Evolutionary conservation across 1,140 invertebrate species (phyloP).

Genomic region (Drosophila mauritiana): DNA sequence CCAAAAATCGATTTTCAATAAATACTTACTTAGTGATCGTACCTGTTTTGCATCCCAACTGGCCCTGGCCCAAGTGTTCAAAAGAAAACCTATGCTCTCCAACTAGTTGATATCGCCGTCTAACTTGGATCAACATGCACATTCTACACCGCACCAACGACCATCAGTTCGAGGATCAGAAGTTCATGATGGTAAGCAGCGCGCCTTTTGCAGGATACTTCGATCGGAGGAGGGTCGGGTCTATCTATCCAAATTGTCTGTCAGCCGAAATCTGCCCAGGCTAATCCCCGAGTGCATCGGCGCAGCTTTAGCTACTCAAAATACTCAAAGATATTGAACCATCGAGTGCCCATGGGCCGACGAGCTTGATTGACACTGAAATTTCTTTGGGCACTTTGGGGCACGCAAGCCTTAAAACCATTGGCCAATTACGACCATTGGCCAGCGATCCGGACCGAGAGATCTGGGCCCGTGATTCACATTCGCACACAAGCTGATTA

Average conservation of each 20-base stretch:
- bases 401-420: slow-evolving; percentile 64
- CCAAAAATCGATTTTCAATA: slow-evolving; percentile 68
- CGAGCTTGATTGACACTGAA: slow-evolving; percentile 76
- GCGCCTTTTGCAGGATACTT: not conserved
- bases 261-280: slow-evolving; percentile 62
- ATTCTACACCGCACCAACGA: slow-evolving; percentile 84
- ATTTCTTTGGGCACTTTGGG: slow-evolving; percentile 65
- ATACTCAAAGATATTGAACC: slow-evolving; percentile 64
- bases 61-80: slow-evolving; percentile 41
- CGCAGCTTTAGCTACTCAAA: slow-evolving; percentile 45
- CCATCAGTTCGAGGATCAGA: slow-evolving; percentile 84
- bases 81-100: slow-evolving; percentile 52
- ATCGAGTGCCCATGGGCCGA: slow-evolving; percentile 51
- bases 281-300: slow-evolving; percentile 18
- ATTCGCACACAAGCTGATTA: slow-evolving; percentile 74
- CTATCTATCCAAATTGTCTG: slow-evolving; percentile 67
- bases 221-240: slow-evolving; percentile 5
- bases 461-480: slow-evolving; percentile 49
- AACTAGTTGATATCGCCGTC: slow-evolving; percentile 24
- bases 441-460: slow-evolving; percentile 7
- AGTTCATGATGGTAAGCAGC: slow-evolving; percentile 84
- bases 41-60: slow-evolving; percentile 59
- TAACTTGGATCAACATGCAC: slow-evolving; percentile 68
- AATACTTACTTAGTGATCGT: slow-evolving; percentile 65
- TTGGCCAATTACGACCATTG: slow-evolving; percentile 56